These are phyloP conservation scores for Paramormyrops kingsleyae DNA, from an alignment of 2,113 vertebrate species.

Conservation along the genomic window DNA sequence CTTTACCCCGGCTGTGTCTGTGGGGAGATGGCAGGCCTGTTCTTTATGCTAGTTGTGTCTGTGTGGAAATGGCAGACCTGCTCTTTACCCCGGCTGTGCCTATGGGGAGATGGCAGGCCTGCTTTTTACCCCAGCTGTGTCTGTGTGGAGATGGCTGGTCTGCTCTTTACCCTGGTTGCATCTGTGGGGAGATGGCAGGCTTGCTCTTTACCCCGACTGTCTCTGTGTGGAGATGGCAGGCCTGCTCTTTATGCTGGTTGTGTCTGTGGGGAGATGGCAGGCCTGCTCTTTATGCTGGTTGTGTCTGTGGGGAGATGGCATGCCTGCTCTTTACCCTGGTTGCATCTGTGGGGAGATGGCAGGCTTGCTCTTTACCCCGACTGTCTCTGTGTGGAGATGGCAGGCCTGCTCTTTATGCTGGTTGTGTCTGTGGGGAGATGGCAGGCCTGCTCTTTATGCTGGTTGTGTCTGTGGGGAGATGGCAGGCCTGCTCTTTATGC, in stretches of 20 bases:
- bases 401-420: too few relatives aligned
- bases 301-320: too few relatives aligned
- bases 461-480: not conserved
- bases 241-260: too few relatives aligned
- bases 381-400: rapidly evolving
- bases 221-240: too few relatives aligned
- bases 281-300: too few relatives aligned
- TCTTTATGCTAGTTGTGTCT: not conserved
- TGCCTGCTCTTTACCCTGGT: too few relatives aligned
- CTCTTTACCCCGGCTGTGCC: not conserved
- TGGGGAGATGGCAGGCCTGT: not conserved
- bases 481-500: not conserved
- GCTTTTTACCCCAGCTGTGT: not conserved
- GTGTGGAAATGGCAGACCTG: not conserved
- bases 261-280: too few relatives aligned
- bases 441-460: not conserved
- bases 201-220: too few relatives aligned
- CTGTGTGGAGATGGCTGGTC: not conserved
- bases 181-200: too few relatives aligned
- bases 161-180: too few relatives aligned
- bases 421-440: not conserved
- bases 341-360: too few relatives aligned
- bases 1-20: not conserved
- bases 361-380: rapidly evolving
- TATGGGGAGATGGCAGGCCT: not conserved